These are phyloP conservation scores for Remorina albescens DNA, from an alignment of 2,797 vertebrate genomes.

Conservation along the genomic window DNA sequence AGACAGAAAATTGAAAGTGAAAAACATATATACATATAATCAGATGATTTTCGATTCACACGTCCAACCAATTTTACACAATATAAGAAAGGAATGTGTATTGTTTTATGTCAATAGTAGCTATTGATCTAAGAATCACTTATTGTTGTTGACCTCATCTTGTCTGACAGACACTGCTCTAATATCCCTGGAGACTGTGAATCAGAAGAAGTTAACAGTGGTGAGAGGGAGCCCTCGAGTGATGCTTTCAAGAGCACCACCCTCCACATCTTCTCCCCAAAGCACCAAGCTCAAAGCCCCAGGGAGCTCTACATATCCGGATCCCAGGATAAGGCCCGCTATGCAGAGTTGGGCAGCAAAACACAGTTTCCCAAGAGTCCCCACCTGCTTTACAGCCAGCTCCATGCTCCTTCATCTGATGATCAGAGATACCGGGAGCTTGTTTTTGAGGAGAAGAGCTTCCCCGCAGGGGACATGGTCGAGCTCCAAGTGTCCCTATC, in stretches of 20 bases:
- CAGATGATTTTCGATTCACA: background rate
- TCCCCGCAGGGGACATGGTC: slow-evolving; percentile 83
- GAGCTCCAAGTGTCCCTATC: slow-evolving; percentile 91
- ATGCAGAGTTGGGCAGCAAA: slow-evolving; percentile 70
- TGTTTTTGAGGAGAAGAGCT: slow-evolving; percentile 55
- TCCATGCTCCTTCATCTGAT: slow-evolving; percentile 64
- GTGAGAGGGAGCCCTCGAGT: slow-evolving; percentile 63
- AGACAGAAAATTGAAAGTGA: too few relatives aligned
- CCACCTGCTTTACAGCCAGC: slow-evolving; percentile 69
- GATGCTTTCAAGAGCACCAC: slow-evolving; percentile 84
- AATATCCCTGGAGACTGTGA: slow-evolving; percentile 67
- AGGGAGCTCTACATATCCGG: slow-evolving; percentile 81
- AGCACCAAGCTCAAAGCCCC: slow-evolving; percentile 56
- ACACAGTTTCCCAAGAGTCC: slow-evolving; percentile 58
- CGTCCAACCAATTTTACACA: background rate
- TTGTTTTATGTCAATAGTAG: background rate
- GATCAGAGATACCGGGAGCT: slow-evolving; percentile 36
- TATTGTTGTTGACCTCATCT: slow-evolving; percentile 38
- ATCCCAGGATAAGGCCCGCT: slow-evolving; percentile 72
- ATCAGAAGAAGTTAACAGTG: slow-evolving; percentile 71
- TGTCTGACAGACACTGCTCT: slow-evolving; percentile 64
- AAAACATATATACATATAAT: background rate
- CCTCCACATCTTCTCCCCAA: slow-evolving; percentile 82
- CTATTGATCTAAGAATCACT: background rate
- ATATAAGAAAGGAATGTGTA: background rate